These are phyloP conservation scores for Trichomalopsis sarcophagae DNA, from an alignment of 1,140 invertebrate species.

Conservation along the genomic window DNA sequence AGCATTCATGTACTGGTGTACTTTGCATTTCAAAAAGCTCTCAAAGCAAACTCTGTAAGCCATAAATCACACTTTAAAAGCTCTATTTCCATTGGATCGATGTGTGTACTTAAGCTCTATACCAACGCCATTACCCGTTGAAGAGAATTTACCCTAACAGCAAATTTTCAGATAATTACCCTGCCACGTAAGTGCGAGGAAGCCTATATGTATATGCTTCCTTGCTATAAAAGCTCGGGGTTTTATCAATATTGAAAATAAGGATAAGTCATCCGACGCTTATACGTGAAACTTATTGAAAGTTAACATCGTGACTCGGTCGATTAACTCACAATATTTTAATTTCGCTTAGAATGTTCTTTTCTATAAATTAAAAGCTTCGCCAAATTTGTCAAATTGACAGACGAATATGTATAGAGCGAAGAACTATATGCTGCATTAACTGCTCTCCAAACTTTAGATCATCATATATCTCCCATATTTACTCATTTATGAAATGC, in stretches of 20 bases:
- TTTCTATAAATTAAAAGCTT: no score
- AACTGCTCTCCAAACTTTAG: background rate
- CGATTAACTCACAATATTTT: no score
- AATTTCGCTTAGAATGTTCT: no score
- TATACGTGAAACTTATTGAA: no score
- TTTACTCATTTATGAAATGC: no score
- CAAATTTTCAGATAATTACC: background rate
- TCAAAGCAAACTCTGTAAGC: background rate
- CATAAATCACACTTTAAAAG: background rate
- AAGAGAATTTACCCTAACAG: constrained; percentile 3
- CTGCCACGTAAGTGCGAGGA: background rate
- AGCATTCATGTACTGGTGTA: no score
- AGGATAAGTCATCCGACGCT: background rate
- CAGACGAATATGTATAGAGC: background rate
- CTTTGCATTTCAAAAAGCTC: background rate
- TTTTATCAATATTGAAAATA: background rate
- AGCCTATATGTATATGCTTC: no score
- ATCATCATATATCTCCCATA: no score
- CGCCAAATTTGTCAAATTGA: background rate
- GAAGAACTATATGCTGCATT: background rate
- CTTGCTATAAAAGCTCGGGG: no score
- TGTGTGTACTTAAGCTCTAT: background rate
- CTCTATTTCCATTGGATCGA: background rate
- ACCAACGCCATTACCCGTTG: background rate
- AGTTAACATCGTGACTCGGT: no score